Base-by-base conservation (phyloP, 2,888 invertebrate species). In the Pristionchus arcanus region DNA sequence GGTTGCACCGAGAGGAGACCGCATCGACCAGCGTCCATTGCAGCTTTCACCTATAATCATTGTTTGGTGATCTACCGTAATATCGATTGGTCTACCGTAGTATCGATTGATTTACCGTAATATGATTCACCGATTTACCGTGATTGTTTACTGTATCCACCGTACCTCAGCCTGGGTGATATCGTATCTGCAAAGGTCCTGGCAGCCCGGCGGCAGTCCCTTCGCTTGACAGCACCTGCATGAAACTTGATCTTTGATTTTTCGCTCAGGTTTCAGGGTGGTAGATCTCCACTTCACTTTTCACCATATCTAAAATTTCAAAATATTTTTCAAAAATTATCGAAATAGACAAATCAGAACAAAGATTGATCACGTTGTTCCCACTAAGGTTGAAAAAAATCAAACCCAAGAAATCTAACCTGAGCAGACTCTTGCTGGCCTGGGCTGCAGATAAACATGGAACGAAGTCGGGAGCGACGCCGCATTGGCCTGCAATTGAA, bases 1-100 rank as follows among this genome's bases (percentile, higher is more conserved):
- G 94, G 94, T 21, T 93, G 93, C n/a, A 94, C 94, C 86, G 92
- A 91, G 71, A 94, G 91, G 21, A 94, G 91, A 15, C 94, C 94
- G 84, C 94, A 94, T 85, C 92, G 91, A 5, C 94, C 94, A 4
- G 92, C 89, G 87, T 94, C 94, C 91, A 94, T 92, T 15, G 94
- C 94, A 16, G 92, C 91, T 86, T 93, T 91, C 19, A 94, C 92
- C 93, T 94, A 59, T 4, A 90, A 89, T 49, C 9, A 85, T 28
- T 28, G 83, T 53, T 37, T 77, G 16, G 25, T 77, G 42, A 42
- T 42, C 42, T 21, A 55, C 19, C 1, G 19, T 19, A 15, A 7
- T 9, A 59, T 74, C 19, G 53, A 84, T 37, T 28, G 28, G 31
- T 37, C 5, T 16, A 63, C 13, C 37, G 21, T 86, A 53, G 3